These are phyloP conservation scores for Noturus placidus DNA, from an alignment of 2,113 vertebrate genomes.

Conservation along the genomic window DNA sequence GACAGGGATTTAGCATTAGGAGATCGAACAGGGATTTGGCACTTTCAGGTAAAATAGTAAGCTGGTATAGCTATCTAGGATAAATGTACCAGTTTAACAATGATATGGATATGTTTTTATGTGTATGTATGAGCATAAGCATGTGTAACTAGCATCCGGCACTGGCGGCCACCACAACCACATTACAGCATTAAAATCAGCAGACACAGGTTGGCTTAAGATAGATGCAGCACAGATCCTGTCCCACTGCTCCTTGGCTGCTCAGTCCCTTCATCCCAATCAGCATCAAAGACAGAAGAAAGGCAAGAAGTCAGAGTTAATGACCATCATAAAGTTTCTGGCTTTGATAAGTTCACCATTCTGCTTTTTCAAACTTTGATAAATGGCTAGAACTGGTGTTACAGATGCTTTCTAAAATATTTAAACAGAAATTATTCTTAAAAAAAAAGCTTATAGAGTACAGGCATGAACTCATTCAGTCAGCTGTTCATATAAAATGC, in stretches of 20 bases:
- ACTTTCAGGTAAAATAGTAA: not conserved
- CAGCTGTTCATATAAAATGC: not conserved
- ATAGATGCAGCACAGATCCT: conserved; percentile 20
- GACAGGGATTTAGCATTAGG: conserved; percentile 11
- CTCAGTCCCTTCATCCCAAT: not conserved
- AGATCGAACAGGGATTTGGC: not conserved
- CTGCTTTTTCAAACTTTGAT: conserved; percentile 3
- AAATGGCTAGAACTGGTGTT: not conserved
- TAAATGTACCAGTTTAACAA: not conserved
- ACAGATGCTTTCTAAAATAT: conserved; percentile 5
- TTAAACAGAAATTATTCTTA: not conserved
- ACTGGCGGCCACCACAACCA: not conserved
- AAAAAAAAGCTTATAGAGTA: not conserved
- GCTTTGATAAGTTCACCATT: not conserved
- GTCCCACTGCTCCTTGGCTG: not conserved
- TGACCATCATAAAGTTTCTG: not conserved
- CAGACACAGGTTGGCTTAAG: conserved; percentile 18
- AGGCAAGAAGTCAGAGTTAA: not conserved
- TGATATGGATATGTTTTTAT: conserved; percentile 6
- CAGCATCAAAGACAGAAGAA: conserved; percentile 26
- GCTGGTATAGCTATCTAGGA: not conserved
- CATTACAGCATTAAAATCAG: conserved; percentile 3
- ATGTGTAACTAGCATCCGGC: not conserved
- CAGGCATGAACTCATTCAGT: not conserved
- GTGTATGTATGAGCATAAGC: not conserved